Base-by-base conservation (phyloP, 53 echinoderm and acorn worm genomes). In the Antedon mediterranea region DNA sequence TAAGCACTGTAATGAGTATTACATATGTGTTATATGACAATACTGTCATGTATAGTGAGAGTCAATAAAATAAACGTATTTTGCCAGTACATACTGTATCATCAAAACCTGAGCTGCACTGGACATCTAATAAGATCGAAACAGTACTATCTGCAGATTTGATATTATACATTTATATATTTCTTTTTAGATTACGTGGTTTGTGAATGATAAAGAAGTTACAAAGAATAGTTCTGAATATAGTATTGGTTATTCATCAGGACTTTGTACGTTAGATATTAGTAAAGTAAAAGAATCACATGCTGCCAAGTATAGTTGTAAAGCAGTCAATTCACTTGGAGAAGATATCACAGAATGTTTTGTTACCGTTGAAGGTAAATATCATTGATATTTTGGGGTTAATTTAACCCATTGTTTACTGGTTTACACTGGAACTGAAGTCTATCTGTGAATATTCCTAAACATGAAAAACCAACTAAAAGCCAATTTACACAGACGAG, bases 341-440 rank as follows among this genome's bases (percentile, higher is more conserved):
- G 84, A 90, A 14, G 86, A 82, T 31, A 84, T 87, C 72, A 90
- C 98, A 0, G 98, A 98, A 77, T 89, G 90, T 73, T 80, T 85
- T 33, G 44, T 98, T 43, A 82, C 77, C 43, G 86, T 98, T 31
- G 84, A 92, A 84, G 90, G 98, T 98, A 92, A 88, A 43, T 37
- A 37, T 37, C 37, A 4, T 37, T 37, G 4, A 37, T 37, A 37
- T 4, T 37, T 37, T 37, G 4, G 37, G 4, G 4, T 6, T n/a
- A n/a, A n/a, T n/a, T n/a, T n/a, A n/a, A n/a, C n/a, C n/a, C n/a
- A n/a, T n/a, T n/a, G n/a, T n/a, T n/a, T n/a, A n/a, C n/a, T n/a
- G n/a, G n/a, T n/a, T n/a, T n/a, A n/a, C n/a, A n/a, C n/a, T n/a
- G n/a, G n/a, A n/a, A n/a, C n/a, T n/a, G n/a, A n/a, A n/a, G n/a